Evolutionary conservation across 2,797 vertebrate genomes (phyloP).

Genomic region (Sebastes dallii): DNA sequence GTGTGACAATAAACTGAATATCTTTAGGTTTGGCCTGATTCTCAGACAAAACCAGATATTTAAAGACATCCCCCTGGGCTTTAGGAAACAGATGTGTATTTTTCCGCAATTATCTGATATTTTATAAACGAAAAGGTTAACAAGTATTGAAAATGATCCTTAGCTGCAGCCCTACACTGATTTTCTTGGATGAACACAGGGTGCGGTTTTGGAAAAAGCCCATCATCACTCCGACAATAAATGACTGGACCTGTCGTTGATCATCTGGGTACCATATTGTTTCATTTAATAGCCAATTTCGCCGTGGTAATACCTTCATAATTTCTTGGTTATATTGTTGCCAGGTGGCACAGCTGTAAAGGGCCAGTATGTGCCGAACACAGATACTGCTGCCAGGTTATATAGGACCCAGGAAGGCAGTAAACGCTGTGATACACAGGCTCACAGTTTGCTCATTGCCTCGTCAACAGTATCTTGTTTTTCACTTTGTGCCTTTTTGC

Average conservation of each 20-base stretch:
- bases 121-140: background rate
- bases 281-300: conserved; percentile 46
- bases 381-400: too few relatives aligned
- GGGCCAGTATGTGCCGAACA: conserved; percentile 7
- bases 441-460: too few relatives aligned
- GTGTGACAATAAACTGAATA: background rate
- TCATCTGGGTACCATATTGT: conserved; percentile 17
- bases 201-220: conserved; percentile 13
- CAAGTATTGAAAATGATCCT: background rate
- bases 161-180: background rate
- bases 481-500: too few relatives aligned
- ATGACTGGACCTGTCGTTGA: background rate
- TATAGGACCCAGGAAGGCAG: too few relatives aligned
- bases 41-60: background rate
- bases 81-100: background rate
- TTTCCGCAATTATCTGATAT: background rate
- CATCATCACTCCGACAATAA: background rate
- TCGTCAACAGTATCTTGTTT: too few relatives aligned
- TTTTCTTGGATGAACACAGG: conserved; percentile 4
- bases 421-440: too few relatives aligned
- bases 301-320: conserved; percentile 31
- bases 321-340: conserved; percentile 50
- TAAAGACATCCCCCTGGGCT: background rate
- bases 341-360: conserved; percentile 48
- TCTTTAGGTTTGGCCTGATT: background rate